Evolutionary conservation across 1,140 invertebrate genomes (phyloP).

Genomic region (Adoxophyes honmai): DNA sequence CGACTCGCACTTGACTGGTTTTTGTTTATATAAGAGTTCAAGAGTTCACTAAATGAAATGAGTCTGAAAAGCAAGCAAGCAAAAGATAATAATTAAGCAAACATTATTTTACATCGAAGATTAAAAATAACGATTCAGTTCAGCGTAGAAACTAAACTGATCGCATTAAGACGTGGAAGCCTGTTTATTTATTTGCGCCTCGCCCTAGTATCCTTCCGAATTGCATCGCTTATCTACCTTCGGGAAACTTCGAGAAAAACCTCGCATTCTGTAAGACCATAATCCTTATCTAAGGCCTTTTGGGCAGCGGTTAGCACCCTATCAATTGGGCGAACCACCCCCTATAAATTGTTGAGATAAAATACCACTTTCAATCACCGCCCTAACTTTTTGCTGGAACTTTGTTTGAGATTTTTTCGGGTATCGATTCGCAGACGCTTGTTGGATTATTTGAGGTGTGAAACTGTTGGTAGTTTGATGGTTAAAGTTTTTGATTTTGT

Average conservation of each 20-base stretch:
- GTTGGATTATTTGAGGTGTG: not conserved
- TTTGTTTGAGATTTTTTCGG: conserved; percentile 15
- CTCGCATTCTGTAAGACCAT: conserved; percentile 31
- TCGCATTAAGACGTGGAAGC: too few relatives aligned
- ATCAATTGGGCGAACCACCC: conserved; percentile 35
- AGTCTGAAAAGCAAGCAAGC: too few relatives aligned
- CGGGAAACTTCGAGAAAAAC: conserved; percentile 19
- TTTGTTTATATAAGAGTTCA: too few relatives aligned
- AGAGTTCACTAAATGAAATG: too few relatives aligned
- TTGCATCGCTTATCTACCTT: conserved; percentile 13
- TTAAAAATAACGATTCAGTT: too few relatives aligned
- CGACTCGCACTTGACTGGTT: too few relatives aligned
- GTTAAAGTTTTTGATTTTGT: too few relatives aligned
- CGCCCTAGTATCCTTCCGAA: not conserved
- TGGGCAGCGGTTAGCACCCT: conserved; percentile 38
- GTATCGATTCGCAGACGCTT: conserved; percentile 11
- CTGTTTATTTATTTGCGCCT: too few relatives aligned
- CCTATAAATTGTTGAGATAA: conserved; percentile 41
- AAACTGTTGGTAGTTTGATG: too few relatives aligned
- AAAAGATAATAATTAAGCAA: too few relatives aligned
- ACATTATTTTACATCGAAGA: too few relatives aligned
- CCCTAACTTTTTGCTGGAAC: conserved; percentile 21
- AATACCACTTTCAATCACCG: conserved; percentile 36
- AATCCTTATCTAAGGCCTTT: conserved; percentile 38
- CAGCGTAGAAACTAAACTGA: too few relatives aligned